These are phyloP conservation scores for Holcopasites calliopsidis DNA, from an alignment of 1,140 invertebrate species.

Conservation along the genomic window DNA sequence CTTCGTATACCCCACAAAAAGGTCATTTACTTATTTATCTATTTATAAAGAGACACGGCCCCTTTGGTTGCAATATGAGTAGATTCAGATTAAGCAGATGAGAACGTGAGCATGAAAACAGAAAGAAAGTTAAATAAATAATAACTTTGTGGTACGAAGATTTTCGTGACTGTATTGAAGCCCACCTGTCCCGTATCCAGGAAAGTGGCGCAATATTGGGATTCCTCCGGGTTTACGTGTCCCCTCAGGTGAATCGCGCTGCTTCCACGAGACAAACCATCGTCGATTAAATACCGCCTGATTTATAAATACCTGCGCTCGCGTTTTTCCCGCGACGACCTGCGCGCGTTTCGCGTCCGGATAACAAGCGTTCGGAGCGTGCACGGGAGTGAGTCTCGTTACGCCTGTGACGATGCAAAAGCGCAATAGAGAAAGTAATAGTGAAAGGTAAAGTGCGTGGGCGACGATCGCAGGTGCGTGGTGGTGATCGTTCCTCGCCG, in stretches of 20 bases:
- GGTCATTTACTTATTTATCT: too few relatives aligned
- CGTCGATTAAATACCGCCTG: neutral
- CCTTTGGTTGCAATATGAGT: too few relatives aligned
- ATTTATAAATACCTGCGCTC: neutral
- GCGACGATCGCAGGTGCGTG: conserved; percentile 70
- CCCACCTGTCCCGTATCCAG: neutral
- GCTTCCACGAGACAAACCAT: neutral
- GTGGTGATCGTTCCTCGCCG: conserved; percentile 25
- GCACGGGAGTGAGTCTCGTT: conserved; percentile 15
- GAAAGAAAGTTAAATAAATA: too few relatives aligned
- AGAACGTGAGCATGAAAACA: neutral
- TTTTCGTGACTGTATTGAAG: too few relatives aligned
- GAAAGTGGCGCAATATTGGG: neutral
- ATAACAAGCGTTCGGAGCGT: neutral
- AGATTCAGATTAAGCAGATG: too few relatives aligned
- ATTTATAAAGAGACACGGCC: too few relatives aligned
- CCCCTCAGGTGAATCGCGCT: neutral
- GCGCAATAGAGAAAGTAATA: conserved; percentile 71
- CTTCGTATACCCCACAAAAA: too few relatives aligned
- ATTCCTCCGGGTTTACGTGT: neutral
- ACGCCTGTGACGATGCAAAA: conserved; percentile 57
- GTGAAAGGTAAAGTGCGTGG: conserved; percentile 72
- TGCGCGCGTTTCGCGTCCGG: neutral
- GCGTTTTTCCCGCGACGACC: neutral
- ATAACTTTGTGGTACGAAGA: too few relatives aligned